These are phyloP conservation scores for Parambassis ranga DNA, from an alignment of 2,797 vertebrate species.

Conservation along the genomic window DNA sequence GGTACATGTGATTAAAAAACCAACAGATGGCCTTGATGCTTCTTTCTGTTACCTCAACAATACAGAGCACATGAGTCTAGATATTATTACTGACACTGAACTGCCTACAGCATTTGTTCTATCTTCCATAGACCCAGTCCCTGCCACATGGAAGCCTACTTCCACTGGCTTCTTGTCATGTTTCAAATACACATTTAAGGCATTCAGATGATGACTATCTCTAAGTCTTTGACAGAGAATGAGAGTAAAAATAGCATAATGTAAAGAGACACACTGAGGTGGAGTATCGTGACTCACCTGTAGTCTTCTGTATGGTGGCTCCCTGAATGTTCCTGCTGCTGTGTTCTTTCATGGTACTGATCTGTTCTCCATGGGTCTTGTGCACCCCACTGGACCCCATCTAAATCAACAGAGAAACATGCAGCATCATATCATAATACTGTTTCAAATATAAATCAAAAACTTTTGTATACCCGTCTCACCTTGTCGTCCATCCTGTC, in stretches of 20 bases:
- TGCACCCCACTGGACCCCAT: conserved; percentile 51
- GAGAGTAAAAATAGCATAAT: no score
- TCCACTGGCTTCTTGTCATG: no score
- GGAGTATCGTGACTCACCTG: conserved; percentile 55
- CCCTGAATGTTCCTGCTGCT: conserved; percentile 45
- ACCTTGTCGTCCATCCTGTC: conserved; percentile 66
- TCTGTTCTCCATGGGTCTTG: conserved; percentile 51
- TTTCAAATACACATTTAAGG: neutral
- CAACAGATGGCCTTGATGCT: neutral
- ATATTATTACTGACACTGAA: neutral
- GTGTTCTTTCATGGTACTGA: conserved; percentile 26
- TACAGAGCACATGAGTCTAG: neutral
- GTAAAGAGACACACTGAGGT: no score
- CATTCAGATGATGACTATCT: neutral
- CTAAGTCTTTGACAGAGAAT: neutral
- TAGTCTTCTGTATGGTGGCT: conserved; percentile 47
- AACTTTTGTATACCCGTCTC: no score
- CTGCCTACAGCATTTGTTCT: neutral
- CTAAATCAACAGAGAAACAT: conserved; percentile 29
- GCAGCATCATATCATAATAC: neutral
- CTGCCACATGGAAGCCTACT: no score
- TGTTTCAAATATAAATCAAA: no score
- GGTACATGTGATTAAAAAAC: no score
- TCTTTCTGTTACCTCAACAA: neutral
- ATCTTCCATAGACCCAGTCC: neutral